Percentiles rank a stretch among this genome's conserved stretches.
phyloP scores from a whole-genome alignment of 2,113 vertebrate genomes.

The Mastomys natalensis region DNA sequence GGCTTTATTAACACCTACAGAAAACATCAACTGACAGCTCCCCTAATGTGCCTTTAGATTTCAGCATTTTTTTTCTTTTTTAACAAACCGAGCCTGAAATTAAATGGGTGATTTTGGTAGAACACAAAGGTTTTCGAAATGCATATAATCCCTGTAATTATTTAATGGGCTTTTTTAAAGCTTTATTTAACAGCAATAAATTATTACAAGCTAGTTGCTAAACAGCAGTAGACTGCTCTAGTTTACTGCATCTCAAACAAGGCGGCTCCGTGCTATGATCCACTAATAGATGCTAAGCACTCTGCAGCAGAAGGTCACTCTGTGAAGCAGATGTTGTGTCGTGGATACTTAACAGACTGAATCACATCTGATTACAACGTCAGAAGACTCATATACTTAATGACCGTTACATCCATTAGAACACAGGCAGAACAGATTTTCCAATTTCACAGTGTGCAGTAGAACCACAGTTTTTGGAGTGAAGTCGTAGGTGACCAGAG shows the following conservation, averaged over 20 bases:
- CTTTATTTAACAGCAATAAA: slow-evolving; percentile 91
- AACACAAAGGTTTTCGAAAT: slow-evolving; percentile 88
- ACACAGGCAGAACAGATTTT: slow-evolving; percentile 94
- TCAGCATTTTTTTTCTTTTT: slow-evolving; percentile 76
- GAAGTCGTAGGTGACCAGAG: slow-evolving; percentile 84
- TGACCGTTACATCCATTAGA: slow-evolving; percentile 97
- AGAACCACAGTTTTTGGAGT: slow-evolving; percentile 77
- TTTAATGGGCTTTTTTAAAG: slow-evolving; percentile 89
- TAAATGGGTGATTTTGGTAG: slow-evolving; percentile 87
- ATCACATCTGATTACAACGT: slow-evolving; percentile 98
- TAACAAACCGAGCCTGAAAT: slow-evolving; percentile 89
- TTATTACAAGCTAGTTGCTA: slow-evolving; percentile 87
- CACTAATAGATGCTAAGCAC: slow-evolving; percentile 92
- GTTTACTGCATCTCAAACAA: slow-evolving; percentile 88
- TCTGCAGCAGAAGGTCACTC: slow-evolving; percentile 97
- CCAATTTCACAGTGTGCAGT: slow-evolving; percentile 91
- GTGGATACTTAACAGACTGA: slow-evolving; percentile 96
- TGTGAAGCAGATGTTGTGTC: slow-evolving; percentile 98
- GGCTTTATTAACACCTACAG: slow-evolving; percentile 91
- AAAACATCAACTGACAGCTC: slow-evolving; percentile 88
- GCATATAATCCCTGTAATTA: slow-evolving; percentile 90
- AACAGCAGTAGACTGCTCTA: slow-evolving; percentile 86
- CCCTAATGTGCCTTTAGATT: slow-evolving; percentile 86
- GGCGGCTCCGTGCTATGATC: slow-evolving; percentile 87
- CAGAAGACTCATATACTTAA: slow-evolving; percentile 98